These are phyloP conservation scores for Pelmatolapia mariae DNA, from an alignment of 2,113 vertebrate species.

Conservation along the genomic window DNA sequence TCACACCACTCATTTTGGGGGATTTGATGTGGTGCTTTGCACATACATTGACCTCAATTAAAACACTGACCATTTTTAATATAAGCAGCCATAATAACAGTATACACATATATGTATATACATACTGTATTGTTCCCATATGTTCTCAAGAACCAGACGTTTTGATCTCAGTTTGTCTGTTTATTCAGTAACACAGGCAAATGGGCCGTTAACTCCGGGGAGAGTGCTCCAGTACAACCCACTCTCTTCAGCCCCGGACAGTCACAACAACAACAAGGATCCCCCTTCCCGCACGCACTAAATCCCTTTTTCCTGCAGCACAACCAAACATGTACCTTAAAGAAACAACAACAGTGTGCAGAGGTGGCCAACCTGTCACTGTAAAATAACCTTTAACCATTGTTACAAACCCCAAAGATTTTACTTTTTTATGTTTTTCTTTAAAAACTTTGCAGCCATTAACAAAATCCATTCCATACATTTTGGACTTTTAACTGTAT, in stretches of 20 bases:
- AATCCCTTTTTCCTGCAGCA: not conserved
- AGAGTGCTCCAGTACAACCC: not conserved
- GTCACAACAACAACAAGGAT: not conserved
- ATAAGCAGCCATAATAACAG: not conserved
- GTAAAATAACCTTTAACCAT: not conserved
- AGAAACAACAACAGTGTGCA: not conserved
- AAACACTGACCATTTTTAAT: not conserved
- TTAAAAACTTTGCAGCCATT: not conserved
- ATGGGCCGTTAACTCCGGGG: not conserved
- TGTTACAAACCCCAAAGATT: not conserved
- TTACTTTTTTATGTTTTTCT: not conserved
- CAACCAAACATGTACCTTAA: not conserved
- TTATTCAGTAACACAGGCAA: not conserved
- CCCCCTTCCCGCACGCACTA: not conserved
- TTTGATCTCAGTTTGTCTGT: not conserved
- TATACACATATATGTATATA: not conserved
- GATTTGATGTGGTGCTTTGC: not conserved
- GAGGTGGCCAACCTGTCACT: not conserved
- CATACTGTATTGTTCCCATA: not conserved
- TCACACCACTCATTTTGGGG: not conserved
- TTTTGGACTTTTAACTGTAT: not conserved
- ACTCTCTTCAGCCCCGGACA: not conserved
- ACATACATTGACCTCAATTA: not conserved
- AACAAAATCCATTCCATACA: not conserved
- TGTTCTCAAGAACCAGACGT: not conserved